Evolutionary conservation across 2,888 invertebrate species (phyloP).

Genomic region (Stenolophus ochropezus): DNA sequence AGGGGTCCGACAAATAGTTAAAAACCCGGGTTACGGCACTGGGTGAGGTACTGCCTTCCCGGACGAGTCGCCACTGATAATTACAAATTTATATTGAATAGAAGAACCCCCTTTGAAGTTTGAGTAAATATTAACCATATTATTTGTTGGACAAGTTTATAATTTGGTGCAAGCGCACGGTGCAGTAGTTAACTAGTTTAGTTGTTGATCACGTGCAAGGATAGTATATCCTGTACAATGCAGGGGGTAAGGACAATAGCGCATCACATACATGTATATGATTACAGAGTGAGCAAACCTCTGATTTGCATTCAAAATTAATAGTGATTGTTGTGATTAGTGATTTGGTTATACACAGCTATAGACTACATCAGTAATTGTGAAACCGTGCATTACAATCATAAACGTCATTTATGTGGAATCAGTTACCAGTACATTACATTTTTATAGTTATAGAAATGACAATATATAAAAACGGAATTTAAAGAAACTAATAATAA

Average conservation of each 20-base stretch:
- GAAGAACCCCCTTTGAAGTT: too few species aligned
- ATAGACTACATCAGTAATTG: conserved; percentile 7
- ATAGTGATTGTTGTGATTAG: conserved; percentile 32
- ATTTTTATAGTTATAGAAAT: too few species aligned
- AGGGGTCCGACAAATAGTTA: too few species aligned
- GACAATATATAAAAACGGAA: too few species aligned
- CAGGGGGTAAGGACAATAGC: background rate
- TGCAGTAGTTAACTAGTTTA: background rate
- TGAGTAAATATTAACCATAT: too few species aligned
- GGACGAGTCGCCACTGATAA: too few species aligned
- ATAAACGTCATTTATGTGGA: background rate
- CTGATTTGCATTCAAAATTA: conserved; percentile 12
- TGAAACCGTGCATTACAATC: background rate
- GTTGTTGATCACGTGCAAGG: background rate
- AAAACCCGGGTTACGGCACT: too few species aligned
- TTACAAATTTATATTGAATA: too few species aligned
- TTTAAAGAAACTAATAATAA: too few species aligned
- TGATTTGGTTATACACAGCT: background rate
- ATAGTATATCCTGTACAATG: background rate
- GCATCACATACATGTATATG: background rate
- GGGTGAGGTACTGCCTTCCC: too few species aligned
- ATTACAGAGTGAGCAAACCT: background rate
- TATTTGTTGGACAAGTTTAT: too few species aligned
- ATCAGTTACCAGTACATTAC: background rate
- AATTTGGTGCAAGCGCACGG: background rate